Base-by-base conservation (phyloP, 2,113 vertebrate genomes). In the Chaetura pelagica region DNA sequence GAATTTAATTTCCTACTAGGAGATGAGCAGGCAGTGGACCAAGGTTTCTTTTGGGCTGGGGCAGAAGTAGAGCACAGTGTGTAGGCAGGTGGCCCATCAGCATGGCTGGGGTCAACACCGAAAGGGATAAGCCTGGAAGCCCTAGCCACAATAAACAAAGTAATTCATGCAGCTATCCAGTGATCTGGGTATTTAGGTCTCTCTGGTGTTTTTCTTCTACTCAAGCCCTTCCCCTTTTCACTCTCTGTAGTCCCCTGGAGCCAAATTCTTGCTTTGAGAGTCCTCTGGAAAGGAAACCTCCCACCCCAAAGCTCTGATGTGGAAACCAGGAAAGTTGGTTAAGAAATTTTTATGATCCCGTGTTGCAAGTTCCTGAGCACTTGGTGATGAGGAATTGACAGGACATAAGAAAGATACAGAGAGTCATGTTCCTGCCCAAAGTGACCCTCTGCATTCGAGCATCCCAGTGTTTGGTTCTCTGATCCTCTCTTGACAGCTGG, bases 201-300 rank as follows among this genome's bases (percentile, higher is more conserved):
- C 34, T 63, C 7, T 0, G 0, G 3, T 21, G 2, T 5, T 69
- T 75, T 80, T 22, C 10, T 55, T 71, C 51, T 42, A 10, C 35
- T 8, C 32, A 85, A 23, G 18, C 5, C 4, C 64, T 68, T 84
- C 21, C 5, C 15, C 5, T 84, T 89, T 87, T 64, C 21, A 55
- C 6, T 16, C 44, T 51, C 26, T 19, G 13, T 34, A 82, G 61
- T n/a, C 14, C 46, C 85, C 62, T 82, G 55, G n/a, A 81, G 52
- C 18, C 48, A 55, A 91, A 84, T 71, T 59, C 67, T 38, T 59
- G 22, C 82, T 22, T 68, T 48, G 8, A 72, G 35, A 48, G 35
- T 21, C 30, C 11, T 69, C 30, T 0, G 1, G 19, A 67, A 74
- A 63, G n/a, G 12, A 87, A 52, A 34, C 9, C 4, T 38, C 10